A percentile compares a stretch with the other conserved stretches of the same genome.
Conservation (phyloP, 2,888 invertebrate species). For the Mellilla xanthometata region DNA sequence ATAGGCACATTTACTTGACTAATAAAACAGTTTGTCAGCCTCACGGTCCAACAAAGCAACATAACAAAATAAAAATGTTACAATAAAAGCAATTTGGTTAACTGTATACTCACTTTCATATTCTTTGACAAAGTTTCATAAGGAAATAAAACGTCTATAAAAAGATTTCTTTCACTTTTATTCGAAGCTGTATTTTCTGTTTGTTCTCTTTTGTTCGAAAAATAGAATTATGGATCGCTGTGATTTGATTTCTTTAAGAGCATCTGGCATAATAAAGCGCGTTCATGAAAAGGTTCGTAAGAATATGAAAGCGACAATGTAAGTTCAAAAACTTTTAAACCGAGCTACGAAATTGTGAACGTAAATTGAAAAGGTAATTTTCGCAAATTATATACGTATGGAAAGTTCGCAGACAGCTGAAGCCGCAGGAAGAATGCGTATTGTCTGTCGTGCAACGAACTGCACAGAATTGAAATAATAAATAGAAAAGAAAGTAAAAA, state of each 20-base stretch:
- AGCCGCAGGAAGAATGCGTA: constrained; percentile 48
- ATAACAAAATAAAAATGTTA: constrained; percentile 45
- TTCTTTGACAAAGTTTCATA: constrained; percentile 42
- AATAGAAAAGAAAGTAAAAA: no score
- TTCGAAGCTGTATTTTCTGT: constrained; percentile 39
- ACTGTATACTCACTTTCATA: constrained; percentile 48
- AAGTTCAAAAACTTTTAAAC: constrained; percentile 26
- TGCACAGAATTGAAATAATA: constrained; percentile 1
- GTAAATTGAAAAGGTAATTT: constrained; percentile 46
- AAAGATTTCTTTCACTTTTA: constrained; percentile 32
- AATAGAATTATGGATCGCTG: constrained; percentile 37
- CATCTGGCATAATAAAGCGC: constrained; percentile 12
- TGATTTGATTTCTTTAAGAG: constrained; percentile 32
- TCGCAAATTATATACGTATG: constrained; percentile 51
- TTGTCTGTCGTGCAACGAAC: constrained; percentile 32
- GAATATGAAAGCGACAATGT: constrained; percentile 28
- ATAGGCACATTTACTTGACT: constrained; percentile 32
- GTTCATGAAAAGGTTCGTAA: constrained; percentile 24
- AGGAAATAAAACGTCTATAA: constrained; percentile 38
- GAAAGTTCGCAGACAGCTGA: constrained; percentile 53
- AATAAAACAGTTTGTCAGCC: constrained; percentile 47
- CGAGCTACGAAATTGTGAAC: constrained; percentile 19
- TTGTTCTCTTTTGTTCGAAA: constrained; percentile 32
- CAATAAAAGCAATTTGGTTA: constrained; percentile 52
- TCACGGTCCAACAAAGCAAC: constrained; percentile 36